Base-by-base conservation (phyloP, 64 coral and sea anemone species). In the Cladopsammia gracilis region DNA sequence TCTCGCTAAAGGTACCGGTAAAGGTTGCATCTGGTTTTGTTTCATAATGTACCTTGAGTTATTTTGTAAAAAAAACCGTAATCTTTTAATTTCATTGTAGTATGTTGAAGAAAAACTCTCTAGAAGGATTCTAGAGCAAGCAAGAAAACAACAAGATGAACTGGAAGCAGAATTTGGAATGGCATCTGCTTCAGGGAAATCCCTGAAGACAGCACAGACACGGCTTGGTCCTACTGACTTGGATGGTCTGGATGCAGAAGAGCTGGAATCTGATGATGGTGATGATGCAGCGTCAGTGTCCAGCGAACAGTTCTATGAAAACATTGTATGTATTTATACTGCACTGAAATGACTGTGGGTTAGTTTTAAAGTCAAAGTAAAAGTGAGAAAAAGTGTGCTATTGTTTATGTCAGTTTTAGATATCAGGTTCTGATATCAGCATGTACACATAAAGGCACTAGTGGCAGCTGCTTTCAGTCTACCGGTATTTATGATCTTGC, bases 81-180 rank as follows among this genome's bases (percentile, higher is more conserved):
- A n/a, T n/a, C n/a, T n/a, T n/a, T n/a, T n/a, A n/a, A n/a, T n/a
- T n/a, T n/a, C n/a, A n/a, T n/a, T n/a, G n/a, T n/a, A 89, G 98
- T 99, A 91, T 94, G 98, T 99, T 26, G 91, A 90, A 65, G 98
- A 99, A 57, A 99, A 94, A 81, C 91, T 99, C 14, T 96, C 94
- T 15, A 93, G 80, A 57, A 96, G 80, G 86, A 99, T 99, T 70
- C 89, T 99, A 22, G 94, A 96, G 52, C 98, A 99, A 88, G 98
- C 98, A 80, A 84, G 88, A 42, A 85, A 96, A 62, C 98, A 99
- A 60, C 98, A 99, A 25, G 94, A 99, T 94, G 98, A 99, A 64
- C 43, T 99, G 45, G 91, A 94, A 20, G 94, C 89, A 25, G 98
- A 99, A 58, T 95, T 93, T 86, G 96, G 96, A 7, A 34, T 42